Evolutionary conservation across 2,888 invertebrate genomes (phyloP).

Genomic region (Dicroscelio sp.): DNA sequence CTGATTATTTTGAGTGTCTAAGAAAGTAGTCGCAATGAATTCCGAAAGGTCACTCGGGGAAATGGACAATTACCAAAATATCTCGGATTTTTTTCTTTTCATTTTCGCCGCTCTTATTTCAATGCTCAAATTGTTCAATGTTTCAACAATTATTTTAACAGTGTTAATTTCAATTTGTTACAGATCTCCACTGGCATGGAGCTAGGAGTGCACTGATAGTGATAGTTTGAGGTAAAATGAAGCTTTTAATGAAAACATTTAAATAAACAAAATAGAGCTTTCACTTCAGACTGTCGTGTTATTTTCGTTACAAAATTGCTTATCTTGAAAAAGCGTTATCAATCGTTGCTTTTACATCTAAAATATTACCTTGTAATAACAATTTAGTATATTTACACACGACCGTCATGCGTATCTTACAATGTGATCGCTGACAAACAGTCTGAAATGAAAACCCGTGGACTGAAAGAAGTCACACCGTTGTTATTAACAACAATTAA

Average conservation of each 20-base stretch:
- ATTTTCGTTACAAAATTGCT: no score
- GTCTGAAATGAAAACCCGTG: slow-evolving; percentile 52
- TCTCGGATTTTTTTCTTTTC: slow-evolving; percentile 25
- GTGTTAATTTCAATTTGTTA: no score
- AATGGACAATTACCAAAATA: slow-evolving; percentile 37
- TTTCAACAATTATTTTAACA: no score
- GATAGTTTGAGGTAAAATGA: slow-evolving; percentile 90
- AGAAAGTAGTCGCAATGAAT: slow-evolving; percentile 32
- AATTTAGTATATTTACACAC: no score
- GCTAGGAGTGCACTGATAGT: slow-evolving; percentile 91
- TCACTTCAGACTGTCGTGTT: not conserved
- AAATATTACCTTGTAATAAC: slow-evolving; percentile 3
- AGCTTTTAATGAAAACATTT: not conserved
- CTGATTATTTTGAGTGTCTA: slow-evolving; percentile 34
- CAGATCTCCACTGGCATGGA: slow-evolving; percentile 92
- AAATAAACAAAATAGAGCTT: no score
- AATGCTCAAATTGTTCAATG: not conserved
- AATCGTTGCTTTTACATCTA: no score
- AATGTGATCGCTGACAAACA: not conserved
- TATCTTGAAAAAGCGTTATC: no score
- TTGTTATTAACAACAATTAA: slow-evolving; percentile 76
- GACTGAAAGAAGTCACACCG: slow-evolving; percentile 39
- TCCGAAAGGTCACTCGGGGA: not conserved
- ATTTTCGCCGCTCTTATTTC: slow-evolving; percentile 23
- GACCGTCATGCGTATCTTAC: not conserved